These are phyloP conservation scores for Semaprochilodus insignis DNA, from an alignment of 2,797 vertebrate species.

Conservation along the genomic window DNA sequence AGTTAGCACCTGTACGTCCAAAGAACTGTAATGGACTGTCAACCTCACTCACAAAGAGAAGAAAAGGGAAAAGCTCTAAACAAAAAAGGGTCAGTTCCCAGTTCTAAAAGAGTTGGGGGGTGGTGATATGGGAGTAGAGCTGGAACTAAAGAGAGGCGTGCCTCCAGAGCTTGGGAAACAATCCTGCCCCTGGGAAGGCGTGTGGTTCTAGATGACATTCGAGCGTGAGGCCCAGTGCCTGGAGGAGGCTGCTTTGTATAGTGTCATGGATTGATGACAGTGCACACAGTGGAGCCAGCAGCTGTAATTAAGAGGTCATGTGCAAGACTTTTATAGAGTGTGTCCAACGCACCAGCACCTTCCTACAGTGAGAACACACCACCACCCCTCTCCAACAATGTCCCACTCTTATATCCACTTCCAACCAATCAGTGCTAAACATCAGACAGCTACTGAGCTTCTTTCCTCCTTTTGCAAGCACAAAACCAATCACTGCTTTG, in stretches of 20 bases:
- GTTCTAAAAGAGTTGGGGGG: conserved; percentile 52
- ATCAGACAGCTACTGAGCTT: neutral
- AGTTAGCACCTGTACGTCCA: conserved; percentile 73
- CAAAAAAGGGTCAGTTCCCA: conserved; percentile 56
- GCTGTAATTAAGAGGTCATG: conserved; percentile 79
- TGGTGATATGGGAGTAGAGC: conserved; percentile 43
- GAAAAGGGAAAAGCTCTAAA: conserved; percentile 15
- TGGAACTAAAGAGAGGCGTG: conserved; percentile 80
- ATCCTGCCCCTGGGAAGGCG: conserved; percentile 69
- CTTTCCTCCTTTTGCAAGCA: neutral
- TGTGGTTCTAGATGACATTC: conserved; percentile 72
- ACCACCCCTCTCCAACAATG: conserved; percentile 34
- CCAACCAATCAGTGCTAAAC: neutral
- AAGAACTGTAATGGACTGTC: conserved; percentile 66
- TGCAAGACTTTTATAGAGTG: conserved; percentile 68
- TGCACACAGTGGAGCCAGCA: conserved; percentile 70
- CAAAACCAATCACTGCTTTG: neutral
- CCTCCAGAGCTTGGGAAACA: conserved; percentile 68
- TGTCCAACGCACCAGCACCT: conserved; percentile 31
- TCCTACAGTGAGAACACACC: conserved; percentile 20
- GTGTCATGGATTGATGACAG: conserved; percentile 69
- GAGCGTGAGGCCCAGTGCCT: conserved; percentile 62
- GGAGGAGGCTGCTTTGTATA: conserved; percentile 68
- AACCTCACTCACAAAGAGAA: conserved; percentile 39
- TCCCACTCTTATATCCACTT: neutral